Conservation (phyloP, 1,140 invertebrate genomes). For the Eumaeus atala region DNA sequence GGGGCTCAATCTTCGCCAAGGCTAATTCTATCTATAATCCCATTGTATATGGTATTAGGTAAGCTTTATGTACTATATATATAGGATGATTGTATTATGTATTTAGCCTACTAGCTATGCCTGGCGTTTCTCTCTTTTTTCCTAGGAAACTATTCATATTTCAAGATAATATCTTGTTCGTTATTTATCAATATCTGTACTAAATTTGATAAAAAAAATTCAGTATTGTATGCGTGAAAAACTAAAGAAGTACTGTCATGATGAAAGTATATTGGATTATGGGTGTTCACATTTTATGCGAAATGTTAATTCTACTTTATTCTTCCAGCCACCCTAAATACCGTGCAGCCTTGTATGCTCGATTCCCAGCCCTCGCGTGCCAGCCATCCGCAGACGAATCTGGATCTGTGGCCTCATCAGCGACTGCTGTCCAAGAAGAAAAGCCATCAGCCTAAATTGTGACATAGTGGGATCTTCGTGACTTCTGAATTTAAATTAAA, state of each 20-base stretch:
- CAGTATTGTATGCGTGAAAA: too few species aligned
- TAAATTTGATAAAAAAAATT: too few species aligned
- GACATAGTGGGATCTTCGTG: background rate
- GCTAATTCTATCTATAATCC: slow-evolving; percentile 81
- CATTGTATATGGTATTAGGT: slow-evolving; percentile 80
- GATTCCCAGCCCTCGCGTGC: slow-evolving; percentile 77
- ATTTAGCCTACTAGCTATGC: too few species aligned
- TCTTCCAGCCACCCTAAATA: slow-evolving; percentile 78
- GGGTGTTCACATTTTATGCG: background rate
- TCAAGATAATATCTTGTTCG: too few species aligned
- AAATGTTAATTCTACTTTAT: background rate
- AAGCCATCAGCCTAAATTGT: slow-evolving; percentile 74
- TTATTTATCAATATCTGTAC: too few species aligned
- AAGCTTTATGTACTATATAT: slow-evolving; percentile 10
- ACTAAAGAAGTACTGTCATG: too few species aligned
- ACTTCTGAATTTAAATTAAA: background rate
- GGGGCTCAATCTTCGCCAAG: slow-evolving; percentile 81
- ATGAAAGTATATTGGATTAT: background rate
- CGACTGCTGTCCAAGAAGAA: slow-evolving; percentile 73
- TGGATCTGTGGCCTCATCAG: slow-evolving; percentile 74
- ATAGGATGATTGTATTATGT: background rate
- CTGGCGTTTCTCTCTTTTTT: too few species aligned
- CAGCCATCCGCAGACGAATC: slow-evolving; percentile 71
- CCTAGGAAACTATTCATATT: too few species aligned
- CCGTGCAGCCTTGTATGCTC: slow-evolving; percentile 77